phyloP scores from a whole-genome alignment of 2,113 vertebrate genomes.

The Muscicapa adusta region DNA sequence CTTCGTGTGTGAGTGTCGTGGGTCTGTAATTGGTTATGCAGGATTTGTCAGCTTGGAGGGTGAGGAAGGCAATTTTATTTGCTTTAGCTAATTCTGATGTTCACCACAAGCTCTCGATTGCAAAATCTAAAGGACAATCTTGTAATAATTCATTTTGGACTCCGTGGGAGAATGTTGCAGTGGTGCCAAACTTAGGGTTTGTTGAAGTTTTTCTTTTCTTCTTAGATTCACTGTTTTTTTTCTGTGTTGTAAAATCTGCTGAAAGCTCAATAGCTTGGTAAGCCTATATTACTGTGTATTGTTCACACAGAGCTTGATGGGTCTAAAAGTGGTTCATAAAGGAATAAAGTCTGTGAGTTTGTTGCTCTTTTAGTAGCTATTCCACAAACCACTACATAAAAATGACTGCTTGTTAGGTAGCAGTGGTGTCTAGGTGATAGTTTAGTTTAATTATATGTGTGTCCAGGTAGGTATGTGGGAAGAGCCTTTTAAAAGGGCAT shows the following conservation, averaged over 20 bases:
- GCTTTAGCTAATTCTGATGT: neutral
- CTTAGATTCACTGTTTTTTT: neutral
- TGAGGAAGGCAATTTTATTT: neutral
- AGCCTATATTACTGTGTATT: neutral
- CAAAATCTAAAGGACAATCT: slow-evolving; percentile 34
- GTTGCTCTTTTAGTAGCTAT: neutral
- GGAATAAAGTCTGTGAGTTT: neutral
- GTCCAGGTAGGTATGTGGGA: neutral
- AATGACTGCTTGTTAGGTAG: neutral
- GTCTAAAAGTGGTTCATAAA: neutral
- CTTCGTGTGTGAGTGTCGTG: neutral
- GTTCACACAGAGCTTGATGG: fast-evolving
- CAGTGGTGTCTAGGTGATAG: neutral
- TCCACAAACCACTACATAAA: neutral
- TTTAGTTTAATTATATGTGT: neutral
- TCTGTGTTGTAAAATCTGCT: neutral
- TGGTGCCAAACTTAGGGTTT: neutral
- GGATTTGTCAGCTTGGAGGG: neutral
- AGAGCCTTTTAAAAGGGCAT: neutral
- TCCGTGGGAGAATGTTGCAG: neutral
- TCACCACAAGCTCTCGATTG: neutral
- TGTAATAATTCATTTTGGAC: slow-evolving; percentile 9
- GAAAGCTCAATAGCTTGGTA: neutral
- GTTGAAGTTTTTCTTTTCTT: neutral
- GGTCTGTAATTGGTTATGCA: neutral